Evolutionary conservation across 2,797 vertebrate genomes (phyloP), one percentile per base, ranked within the genome.

Genomic region (Gadopsis bispinosus): DNA sequence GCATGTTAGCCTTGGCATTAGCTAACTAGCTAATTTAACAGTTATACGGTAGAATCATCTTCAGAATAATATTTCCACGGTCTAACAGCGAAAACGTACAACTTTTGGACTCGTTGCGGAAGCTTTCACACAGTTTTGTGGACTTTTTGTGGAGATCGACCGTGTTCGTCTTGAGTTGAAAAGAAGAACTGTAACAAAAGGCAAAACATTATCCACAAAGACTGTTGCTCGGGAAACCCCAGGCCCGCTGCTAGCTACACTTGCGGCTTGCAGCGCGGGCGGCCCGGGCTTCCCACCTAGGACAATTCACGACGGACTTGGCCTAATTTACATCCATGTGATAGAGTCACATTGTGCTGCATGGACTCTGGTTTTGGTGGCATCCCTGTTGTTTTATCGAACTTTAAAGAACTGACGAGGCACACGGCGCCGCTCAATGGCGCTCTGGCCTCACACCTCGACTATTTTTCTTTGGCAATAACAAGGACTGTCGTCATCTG

Each of bases 391-490:
- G 79, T 81, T 86, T 73, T 73, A 69, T 83, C 79, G 92, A 86
- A 93, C 93, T 92, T 4, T 73, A 16, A 90, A 79, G 89, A 82
- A 94, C 93, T 94, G 69, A 31, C 50, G 69, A 72, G 87, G 88
- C 77, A 37, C 69, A 75, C 55, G 72, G 88, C 79, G 88, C 82
- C 77, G 13, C 61, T 81, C 53, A 31, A 71, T 77, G 88, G 89
- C 88, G 83, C 85, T 48, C 75, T 79, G 78, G 87, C 80, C 89
- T 90, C 82, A 45, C 22, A 69, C 53, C 47, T 75, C 82, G 16
- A 55, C 56, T 66, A 68, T 90, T 87, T 91, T 90, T 87, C 82
- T 85, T 84, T 86, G 80, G 80, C 77, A 87, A 41, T 87, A 81
- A 84, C 74, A 86, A 84, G 81, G 89, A 93, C 92, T 89, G 68